Base-by-base conservation (phyloP, 2,888 invertebrate species). In the Meghimatium bilineatum region DNA sequence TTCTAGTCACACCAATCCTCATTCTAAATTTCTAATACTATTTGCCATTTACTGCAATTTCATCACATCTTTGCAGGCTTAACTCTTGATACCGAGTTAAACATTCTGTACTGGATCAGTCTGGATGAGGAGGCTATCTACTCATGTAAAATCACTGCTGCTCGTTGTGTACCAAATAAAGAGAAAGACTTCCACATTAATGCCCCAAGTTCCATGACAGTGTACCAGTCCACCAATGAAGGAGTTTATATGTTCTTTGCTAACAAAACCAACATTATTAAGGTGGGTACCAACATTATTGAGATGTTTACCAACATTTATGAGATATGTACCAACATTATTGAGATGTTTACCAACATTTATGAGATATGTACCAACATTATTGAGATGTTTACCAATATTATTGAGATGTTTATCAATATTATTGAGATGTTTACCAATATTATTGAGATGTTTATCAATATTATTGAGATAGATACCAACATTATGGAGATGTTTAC, bases 31-130 rank as follows among this genome's bases (percentile, higher is more conserved):
- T n/a, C n/a, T n/a, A n/a, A n/a, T n/a, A n/a, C n/a, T n/a, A n/a
- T n/a, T n/a, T n/a, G n/a, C n/a, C n/a, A n/a, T n/a, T n/a, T n/a
- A n/a, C n/a, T 56, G 20, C 56, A 56, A 12, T 56, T 2, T 23
- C 8, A 14, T 20, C 14, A 56, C 56, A 12, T 14, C 23, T n/a
- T 87, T 88, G 36, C 94, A 95, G 96, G 96, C 92, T 91, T 96
- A 89, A 94, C 95, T 26, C 93, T 96, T 90, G 96, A 96, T 92
- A 93, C 95, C 84, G 94, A 94, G 38, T 93, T 94, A 0, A 94
- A 95, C 86, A 95, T 95, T 1, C 93, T 97, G 83, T 97, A 97
- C 94, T 97, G 96, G 96, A 95, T 96, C 3, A 95, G 95, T 90
- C 92, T 90, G 20, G 94, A 94, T 72, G 86, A 87, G 36, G 84